Evolutionary conservation across 2,888 invertebrate genomes (phyloP), one percentile per base, ranked within the genome.

Genomic region (Neuroscelio doddi): DNA sequence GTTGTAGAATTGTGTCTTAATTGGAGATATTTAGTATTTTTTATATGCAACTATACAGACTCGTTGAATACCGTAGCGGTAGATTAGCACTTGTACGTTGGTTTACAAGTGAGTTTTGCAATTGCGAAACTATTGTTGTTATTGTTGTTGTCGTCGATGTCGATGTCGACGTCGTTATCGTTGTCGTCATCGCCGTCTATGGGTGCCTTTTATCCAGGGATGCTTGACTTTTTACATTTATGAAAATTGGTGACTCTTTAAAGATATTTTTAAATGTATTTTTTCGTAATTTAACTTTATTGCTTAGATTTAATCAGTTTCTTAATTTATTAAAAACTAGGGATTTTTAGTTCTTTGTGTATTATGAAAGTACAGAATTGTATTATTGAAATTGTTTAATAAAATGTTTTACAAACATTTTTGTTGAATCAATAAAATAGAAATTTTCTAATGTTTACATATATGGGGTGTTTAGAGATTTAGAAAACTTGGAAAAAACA

Each of bases 31-130:
- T 16, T 52, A 29, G 41, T 59, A 59, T 51, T 61, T 61, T 39
- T 61, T 61, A 49, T 47, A 61, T n/a, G 34, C 42, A 44, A 29
- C 17, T 59, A 34, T 59, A 59, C 46, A 51, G 34, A 46, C 8
- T 38, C 46, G 41, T 10, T 10, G 21, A 29, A 16, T 38, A 30
- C 39, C 38, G 32, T 14, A 36, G 44, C 10, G 15, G 16, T 44
- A 47, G 41, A 46, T 4, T 51, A 36, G 44, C 21, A 26, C 29
- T 15, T 30, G 30, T 30, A 30, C 9, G 30, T 9, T 9, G n/a
- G 15, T 26, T 44, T 45, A 44, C 32, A 30, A 46, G 15, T 12
- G 36, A 15, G 15, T 15, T 8, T 15, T 36, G 12, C 15, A 8
- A 36, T 3, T 5, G 9, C 30, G 36, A 14, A 14, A 36, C 36